Conservation (phyloP, 2,888 invertebrate genomes). For the Rotaria sp. region DNA sequence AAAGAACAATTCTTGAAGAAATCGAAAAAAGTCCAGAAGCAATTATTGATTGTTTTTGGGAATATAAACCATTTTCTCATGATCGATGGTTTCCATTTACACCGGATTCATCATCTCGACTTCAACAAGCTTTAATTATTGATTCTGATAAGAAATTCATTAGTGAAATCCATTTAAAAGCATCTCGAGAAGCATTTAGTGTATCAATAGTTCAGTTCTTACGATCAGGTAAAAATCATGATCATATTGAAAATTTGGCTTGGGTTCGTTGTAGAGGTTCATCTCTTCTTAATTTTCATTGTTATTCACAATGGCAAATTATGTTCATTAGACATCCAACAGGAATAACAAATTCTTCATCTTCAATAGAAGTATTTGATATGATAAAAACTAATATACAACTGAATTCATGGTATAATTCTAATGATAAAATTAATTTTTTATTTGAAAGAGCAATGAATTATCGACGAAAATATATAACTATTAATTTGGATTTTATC, state of each 20-base stretch:
- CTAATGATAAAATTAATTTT: not conserved
- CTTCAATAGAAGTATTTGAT: not conserved
- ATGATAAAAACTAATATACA: not conserved
- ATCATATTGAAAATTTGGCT: not conserved
- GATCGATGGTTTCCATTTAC: not conserved
- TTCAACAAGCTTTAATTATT: not conserved
- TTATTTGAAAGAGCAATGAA: not conserved
- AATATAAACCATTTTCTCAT: not conserved
- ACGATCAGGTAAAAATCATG: not conserved
- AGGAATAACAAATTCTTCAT: not conserved
- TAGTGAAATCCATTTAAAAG: not conserved
- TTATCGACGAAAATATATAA: not conserved
- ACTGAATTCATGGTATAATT: not conserved
- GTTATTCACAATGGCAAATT: not conserved
- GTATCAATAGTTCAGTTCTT: not conserved
- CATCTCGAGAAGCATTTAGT: not conserved
- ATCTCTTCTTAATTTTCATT: not conserved
- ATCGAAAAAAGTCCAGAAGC: not conserved
- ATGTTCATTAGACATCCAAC: not conserved
- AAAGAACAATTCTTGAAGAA: not conserved
- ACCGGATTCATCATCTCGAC: not conserved
- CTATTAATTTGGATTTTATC: not conserved
- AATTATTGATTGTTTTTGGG: not conserved
- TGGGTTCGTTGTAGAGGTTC: slow-evolving; percentile 20
- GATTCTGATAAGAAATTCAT: not conserved